phyloP scores from a whole-genome alignment of 2,113 vertebrate genomes.

The Prionailurus viverrinus region DNA sequence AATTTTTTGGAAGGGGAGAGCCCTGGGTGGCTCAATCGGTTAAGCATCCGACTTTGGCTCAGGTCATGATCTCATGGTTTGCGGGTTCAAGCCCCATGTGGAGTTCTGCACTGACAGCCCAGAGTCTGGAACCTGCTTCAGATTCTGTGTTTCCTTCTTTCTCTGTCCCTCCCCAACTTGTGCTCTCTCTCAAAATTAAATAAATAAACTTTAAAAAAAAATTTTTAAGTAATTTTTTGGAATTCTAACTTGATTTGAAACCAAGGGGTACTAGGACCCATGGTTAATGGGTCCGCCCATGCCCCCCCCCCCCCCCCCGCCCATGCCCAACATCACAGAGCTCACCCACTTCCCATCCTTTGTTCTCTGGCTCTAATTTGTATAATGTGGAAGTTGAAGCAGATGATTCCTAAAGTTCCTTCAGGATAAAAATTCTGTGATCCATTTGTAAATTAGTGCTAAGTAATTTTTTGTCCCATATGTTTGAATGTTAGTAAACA shows the following conservation, averaged over 20 bases:
- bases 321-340: neutral
- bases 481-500: slow-evolving; percentile 55
- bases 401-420: slow-evolving; percentile 63
- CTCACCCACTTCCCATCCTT: slow-evolving; percentile 53
- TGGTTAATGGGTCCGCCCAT: too few species aligned
- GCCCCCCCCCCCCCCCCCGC: neutral
- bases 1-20: neutral
- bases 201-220: too few species aligned
- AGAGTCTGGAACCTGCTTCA: too few species aligned
- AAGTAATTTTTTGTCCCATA: slow-evolving; percentile 60
- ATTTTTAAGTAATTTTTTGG: neutral
- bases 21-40: too few species aligned
- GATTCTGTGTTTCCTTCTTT: too few species aligned
- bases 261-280: neutral
- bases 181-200: too few species aligned
- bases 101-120: too few species aligned
- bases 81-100: too few species aligned
- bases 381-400: slow-evolving; percentile 51
- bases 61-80: too few species aligned
- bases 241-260: slow-evolving; percentile 37
- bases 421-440: slow-evolving; percentile 62
- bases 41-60: too few species aligned
- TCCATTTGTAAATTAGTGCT: slow-evolving; percentile 68
- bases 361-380: slow-evolving; percentile 34
- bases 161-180: too few species aligned